phyloP scores from a whole-genome alignment of 2,797 vertebrate species.

The Leptodactylus fallax region DNA sequence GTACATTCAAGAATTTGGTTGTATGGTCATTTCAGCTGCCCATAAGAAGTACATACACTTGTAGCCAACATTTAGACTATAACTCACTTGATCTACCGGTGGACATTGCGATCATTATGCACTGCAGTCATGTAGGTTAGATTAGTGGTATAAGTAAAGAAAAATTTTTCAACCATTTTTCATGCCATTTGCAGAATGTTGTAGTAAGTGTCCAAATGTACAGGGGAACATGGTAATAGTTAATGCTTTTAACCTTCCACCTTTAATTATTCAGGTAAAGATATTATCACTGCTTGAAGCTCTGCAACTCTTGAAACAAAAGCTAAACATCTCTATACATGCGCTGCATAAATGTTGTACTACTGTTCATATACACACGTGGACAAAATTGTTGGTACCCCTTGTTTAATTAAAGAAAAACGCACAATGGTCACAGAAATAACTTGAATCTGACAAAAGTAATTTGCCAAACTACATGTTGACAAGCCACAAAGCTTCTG shows the following conservation, averaged over 20 bases:
- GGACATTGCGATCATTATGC: neutral
- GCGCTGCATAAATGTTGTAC: neutral
- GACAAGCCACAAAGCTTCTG: too few species aligned
- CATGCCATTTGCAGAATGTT: neutral
- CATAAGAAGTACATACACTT: neutral
- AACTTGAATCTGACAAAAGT: too few species aligned
- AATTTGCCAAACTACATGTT: too few species aligned
- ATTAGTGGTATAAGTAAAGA: neutral
- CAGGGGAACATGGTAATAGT: conserved; percentile 60
- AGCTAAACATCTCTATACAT: conserved; percentile 34
- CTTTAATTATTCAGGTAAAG: conserved; percentile 44
- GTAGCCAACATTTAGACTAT: neutral
- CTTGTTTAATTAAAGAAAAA: too few species aligned
- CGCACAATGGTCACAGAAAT: too few species aligned
- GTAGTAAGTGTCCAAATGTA: conserved; percentile 18
- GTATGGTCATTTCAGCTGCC: neutral
- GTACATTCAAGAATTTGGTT: too few species aligned
- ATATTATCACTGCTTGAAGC: conserved; percentile 49
- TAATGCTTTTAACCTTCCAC: conserved; percentile 54
- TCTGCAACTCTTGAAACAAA: conserved; percentile 40
- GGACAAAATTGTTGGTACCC: too few species aligned
- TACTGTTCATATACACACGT: too few species aligned
- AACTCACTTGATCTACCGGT: neutral
- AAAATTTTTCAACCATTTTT: neutral
- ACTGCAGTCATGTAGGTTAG: too few species aligned